Evolutionary conservation across 2,888 invertebrate genomes (phyloP).

Genomic region (Tipula lateralis): DNA sequence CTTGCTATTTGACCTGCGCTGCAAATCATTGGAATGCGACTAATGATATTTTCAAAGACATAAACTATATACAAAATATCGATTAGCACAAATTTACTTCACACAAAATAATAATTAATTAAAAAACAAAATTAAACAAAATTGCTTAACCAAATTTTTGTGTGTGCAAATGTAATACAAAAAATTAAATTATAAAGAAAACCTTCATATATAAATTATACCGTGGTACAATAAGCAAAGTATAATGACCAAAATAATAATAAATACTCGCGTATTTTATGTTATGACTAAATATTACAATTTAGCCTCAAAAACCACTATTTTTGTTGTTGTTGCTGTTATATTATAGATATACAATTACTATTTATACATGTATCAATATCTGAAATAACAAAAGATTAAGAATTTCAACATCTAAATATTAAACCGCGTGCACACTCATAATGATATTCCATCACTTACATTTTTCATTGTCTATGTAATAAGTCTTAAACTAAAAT

Average conservation of each 20-base stretch:
- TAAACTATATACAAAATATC: background rate
- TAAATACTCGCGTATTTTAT: background rate
- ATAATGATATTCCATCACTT: constrained; percentile 2
- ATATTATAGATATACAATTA: background rate
- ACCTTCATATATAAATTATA: constrained; percentile 1
- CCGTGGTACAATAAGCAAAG: background rate
- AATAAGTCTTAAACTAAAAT: background rate
- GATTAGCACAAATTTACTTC: constrained; percentile 8
- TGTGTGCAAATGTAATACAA: background rate
- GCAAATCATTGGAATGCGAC: background rate
- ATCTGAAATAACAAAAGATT: background rate
- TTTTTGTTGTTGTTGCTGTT: background rate
- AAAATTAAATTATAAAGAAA: background rate
- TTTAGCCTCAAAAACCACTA: constrained; percentile 7
- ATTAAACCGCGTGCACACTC: background rate
- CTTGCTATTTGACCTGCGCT: background rate
- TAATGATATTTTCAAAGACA: background rate
- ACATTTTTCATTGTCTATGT: background rate
- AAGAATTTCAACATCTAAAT: background rate
- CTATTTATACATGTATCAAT: background rate
- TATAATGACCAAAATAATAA: constrained; percentile 14
- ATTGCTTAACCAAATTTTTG: background rate
- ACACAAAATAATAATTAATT: background rate
- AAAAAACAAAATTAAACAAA: background rate
- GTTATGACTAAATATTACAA: background rate